A percentile compares a stretch with the other conserved stretches of the same genome.
These are phyloP conservation scores for Antechinus flavipes DNA, from an alignment of 2,113 vertebrate genomes.

Conservation along the genomic window DNA sequence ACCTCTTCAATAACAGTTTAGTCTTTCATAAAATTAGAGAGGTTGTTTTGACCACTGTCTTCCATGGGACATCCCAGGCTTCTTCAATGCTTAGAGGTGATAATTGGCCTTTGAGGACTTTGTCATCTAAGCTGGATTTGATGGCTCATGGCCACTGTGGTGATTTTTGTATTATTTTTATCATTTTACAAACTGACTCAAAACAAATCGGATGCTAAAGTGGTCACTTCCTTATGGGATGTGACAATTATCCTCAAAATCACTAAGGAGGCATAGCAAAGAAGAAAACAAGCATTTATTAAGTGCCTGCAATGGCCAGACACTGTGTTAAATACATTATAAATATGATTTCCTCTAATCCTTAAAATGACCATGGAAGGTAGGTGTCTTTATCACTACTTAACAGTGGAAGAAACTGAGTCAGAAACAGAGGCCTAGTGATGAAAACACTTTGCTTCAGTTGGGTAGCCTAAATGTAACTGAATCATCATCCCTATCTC, in stretches of 20 bases:
- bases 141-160: not conserved
- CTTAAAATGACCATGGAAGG: not conserved
- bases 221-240: not conserved
- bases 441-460: not conserved
- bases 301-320: not conserved
- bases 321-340: not conserved
- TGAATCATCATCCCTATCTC: not conserved
- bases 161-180: not conserved
- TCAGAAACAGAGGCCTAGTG: not conserved
- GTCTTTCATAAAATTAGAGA: not conserved
- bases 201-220: not conserved
- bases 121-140: not conserved
- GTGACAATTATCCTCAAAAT: not conserved
- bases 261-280: not conserved
- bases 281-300: not conserved
- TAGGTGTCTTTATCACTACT: not conserved
- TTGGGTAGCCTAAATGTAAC: not conserved
- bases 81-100: not conserved
- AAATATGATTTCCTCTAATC: not conserved
- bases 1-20: not conserved
- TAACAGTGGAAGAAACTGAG: not conserved
- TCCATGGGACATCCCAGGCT: not conserved
- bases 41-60: not conserved
- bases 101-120: not conserved
- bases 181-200: not conserved